A percentile compares a stretch with the other conserved stretches of the same genome.
Evolutionary conservation across 2,113 vertebrate species (phyloP).

Genomic region (Tinamus guttatus): DNA sequence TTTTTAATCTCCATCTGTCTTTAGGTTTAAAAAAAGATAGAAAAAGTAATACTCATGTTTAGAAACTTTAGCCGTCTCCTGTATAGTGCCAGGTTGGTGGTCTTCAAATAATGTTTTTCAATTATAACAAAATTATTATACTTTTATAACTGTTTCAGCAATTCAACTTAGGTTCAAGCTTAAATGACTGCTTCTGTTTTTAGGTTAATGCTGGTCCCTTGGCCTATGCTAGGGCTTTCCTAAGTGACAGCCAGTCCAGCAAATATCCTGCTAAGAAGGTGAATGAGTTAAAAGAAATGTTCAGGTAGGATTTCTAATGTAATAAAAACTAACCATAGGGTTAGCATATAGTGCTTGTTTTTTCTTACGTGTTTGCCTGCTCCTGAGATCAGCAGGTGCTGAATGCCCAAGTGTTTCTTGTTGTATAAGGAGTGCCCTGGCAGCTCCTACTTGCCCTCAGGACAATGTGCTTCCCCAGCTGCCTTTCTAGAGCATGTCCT

Average conservation of each 20-base stretch:
- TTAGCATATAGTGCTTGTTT: not conserved
- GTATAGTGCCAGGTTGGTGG: not conserved
- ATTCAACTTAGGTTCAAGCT: not conserved
- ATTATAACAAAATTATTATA: not conserved
- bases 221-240: constrained; percentile 95
- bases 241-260: constrained; percentile 87
- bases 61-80: not conserved
- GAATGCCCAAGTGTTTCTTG: not conserved
- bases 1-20: not conserved
- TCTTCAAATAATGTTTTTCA: not conserved
- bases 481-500: not conserved
- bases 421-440: not conserved
- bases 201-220: constrained; percentile 98
- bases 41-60: not conserved
- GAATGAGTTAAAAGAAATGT: constrained; percentile 95
- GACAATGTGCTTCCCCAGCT: not conserved
- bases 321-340: not conserved
- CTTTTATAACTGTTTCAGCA: not conserved
- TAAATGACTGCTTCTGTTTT: not conserved
- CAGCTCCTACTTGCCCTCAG: not conserved
- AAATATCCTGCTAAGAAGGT: constrained; percentile 89
- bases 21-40: not conserved
- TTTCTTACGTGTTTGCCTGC: not conserved
- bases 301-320: constrained; percentile 83
- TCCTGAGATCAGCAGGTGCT: not conserved